Conservation (phyloP, 2,113 vertebrate species). For the Glaucomys volans region DNA sequence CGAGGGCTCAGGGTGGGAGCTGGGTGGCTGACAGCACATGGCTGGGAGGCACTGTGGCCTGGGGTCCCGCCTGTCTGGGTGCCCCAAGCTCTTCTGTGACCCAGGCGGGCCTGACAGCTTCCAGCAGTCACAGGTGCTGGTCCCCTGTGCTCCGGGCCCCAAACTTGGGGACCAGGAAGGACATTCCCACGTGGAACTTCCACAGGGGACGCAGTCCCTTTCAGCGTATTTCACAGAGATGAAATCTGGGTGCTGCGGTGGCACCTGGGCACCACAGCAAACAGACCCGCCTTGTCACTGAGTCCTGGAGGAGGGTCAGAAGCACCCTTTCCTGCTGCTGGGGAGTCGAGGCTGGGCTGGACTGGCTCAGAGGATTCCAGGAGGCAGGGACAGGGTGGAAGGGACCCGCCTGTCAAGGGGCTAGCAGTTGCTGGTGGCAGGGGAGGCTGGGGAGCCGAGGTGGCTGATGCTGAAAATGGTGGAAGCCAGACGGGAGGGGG, state of each 20-base stretch:
- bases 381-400: neutral
- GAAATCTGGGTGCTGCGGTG: neutral
- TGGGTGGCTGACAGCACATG: neutral
- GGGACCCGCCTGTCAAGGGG: too few species aligned
- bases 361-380: neutral
- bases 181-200: fast-evolving
- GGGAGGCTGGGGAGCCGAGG: too few species aligned
- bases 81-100: too few species aligned
- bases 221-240: neutral
- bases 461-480: fast-evolving
- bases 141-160: neutral
- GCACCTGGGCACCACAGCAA: neutral
- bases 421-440: neutral
- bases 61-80: neutral
- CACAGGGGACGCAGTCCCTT: neutral
- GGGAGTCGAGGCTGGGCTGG: neutral
- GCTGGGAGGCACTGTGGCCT: too few species aligned
- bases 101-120: neutral
- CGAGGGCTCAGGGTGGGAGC: neutral
- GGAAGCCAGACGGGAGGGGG: neutral
- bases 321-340: neutral
- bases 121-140: too few species aligned
- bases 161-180: neutral
- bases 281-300: neutral
- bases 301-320: neutral